Evolutionary conservation across 2,888 invertebrate species (phyloP).

Genomic region (Sarcophaga subvicina): DNA sequence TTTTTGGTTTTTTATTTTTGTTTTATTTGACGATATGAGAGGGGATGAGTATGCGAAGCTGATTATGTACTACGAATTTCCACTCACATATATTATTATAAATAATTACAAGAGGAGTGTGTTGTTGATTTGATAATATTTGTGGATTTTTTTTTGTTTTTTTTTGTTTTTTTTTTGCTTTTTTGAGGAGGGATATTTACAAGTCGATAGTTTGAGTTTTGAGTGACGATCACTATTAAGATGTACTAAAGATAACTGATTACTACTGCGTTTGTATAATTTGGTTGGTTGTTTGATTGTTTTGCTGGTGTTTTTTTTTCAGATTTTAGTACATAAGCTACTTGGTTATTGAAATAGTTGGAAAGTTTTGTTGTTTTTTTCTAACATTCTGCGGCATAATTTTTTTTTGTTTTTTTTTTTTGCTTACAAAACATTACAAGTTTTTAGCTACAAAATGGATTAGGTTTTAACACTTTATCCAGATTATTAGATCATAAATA

Average conservation of each 20-base stretch:
- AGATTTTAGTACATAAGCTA: constrained; percentile 68
- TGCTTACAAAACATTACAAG: constrained; percentile 69
- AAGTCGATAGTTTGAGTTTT: constrained; percentile 70
- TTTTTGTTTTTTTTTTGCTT: constrained; percentile 56
- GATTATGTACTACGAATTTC: constrained; percentile 74
- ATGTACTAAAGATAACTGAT: constrained; percentile 65
- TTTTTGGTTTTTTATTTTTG: no score
- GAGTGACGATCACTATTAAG: constrained; percentile 58
- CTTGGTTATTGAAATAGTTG: constrained; percentile 62
- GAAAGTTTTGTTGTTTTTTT: constrained; percentile 36
- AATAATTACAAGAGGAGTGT: constrained; percentile 45
- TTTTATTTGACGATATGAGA: constrained; percentile 58
- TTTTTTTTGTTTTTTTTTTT: constrained; percentile 52
- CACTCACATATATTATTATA: constrained; percentile 70
- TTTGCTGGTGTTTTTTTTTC: constrained; percentile 63
- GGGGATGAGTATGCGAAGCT: constrained; percentile 79
- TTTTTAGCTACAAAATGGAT: constrained; percentile 66
- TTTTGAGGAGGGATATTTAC: constrained; percentile 74
- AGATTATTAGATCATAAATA: constrained; percentile 50
- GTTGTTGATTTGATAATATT: constrained; percentile 53
- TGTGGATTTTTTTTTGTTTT: constrained; percentile 62
- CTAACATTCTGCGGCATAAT: constrained; percentile 44
- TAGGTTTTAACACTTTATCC: constrained; percentile 46
- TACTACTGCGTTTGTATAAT: constrained; percentile 55
- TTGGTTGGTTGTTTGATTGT: constrained; percentile 64